phyloP scores from a whole-genome alignment of 2,888 invertebrate species.

The Fissipunctia ypsillon region DNA sequence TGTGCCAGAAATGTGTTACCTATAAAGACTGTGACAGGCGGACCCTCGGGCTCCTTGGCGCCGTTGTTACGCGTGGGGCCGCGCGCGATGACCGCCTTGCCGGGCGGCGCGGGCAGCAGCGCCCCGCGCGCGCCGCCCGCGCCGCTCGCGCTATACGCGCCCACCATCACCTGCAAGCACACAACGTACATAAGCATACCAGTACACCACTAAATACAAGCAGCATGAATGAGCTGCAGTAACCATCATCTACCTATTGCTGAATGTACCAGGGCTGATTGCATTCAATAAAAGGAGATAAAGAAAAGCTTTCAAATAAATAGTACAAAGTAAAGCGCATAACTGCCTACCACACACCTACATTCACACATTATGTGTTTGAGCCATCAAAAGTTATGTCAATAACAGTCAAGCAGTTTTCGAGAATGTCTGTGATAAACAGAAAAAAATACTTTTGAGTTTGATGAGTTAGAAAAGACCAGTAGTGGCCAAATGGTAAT shows the following conservation, averaged over 20 bases:
- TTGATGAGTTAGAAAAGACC: background rate
- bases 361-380: background rate
- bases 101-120: conserved; percentile 63
- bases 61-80: conserved; percentile 82
- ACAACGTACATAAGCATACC: background rate
- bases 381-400: background rate
- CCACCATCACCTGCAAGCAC: conserved; percentile 83
- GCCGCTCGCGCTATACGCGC: conserved; percentile 77
- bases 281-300: background rate
- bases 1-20: conserved; percentile 88
- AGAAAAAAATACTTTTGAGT: background rate
- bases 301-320: background rate
- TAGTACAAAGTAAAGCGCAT: background rate
- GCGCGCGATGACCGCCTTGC: conserved; percentile 79
- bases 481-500: too few species aligned
- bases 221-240: background rate
- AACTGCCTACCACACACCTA: background rate
- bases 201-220: background rate
- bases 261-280: background rate
- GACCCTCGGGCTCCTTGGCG: conserved; percentile 91
- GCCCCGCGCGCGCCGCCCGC: conserved; percentile 70
- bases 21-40: conserved; percentile 99
- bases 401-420: background rate
- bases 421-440: background rate
- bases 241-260: background rate